These are phyloP conservation scores for Habroteleia sp. DNA, from an alignment of 2,888 invertebrate species.

Conservation along the genomic window DNA sequence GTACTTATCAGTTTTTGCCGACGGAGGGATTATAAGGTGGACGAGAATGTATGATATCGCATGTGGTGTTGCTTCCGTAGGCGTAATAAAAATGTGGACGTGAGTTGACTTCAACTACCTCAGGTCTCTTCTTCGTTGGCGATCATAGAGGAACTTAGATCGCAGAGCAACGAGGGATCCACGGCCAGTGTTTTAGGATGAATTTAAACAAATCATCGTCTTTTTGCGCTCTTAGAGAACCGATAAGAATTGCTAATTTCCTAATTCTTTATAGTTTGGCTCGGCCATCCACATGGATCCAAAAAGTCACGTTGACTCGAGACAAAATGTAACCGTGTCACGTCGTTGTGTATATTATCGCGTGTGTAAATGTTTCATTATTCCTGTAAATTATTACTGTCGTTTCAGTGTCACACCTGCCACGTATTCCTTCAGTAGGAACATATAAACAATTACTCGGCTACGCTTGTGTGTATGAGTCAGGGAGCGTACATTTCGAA, in stretches of 20 bases:
- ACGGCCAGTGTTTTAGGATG: conserved; percentile 56
- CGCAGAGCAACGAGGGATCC: conserved; percentile 32
- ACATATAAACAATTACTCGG: conserved; percentile 11
- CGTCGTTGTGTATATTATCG: conserved; percentile 38
- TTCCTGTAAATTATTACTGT: conserved; percentile 47
- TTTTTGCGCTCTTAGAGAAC: conserved; percentile 19
- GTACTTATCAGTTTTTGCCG: conserved; percentile 63
- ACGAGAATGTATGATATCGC: conserved; percentile 69
- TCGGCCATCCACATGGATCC: neutral
- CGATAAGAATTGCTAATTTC: conserved; percentile 10
- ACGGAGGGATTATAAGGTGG: conserved; percentile 65
- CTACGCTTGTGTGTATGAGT: conserved; percentile 37
- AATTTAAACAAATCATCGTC: conserved; percentile 26
- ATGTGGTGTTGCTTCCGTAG: conserved; percentile 20
- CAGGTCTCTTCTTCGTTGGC: conserved; percentile 48
- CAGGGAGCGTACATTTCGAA: conserved; percentile 24
- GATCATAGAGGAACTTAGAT: conserved; percentile 36
- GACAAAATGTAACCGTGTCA: conserved; percentile 43
- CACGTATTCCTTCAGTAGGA: conserved; percentile 22
- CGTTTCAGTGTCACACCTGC: conserved; percentile 30
- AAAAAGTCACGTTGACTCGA: conserved; percentile 16
- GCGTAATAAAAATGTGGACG: conserved; percentile 20
- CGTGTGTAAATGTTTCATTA: conserved; percentile 51
- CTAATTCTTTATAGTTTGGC: neutral
- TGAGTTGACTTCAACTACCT: conserved; percentile 56